Evolutionary conservation across 2,888 invertebrate genomes (phyloP), one percentile per base, ranked within the genome.

Genomic region (Pseudanteris insignis): DNA sequence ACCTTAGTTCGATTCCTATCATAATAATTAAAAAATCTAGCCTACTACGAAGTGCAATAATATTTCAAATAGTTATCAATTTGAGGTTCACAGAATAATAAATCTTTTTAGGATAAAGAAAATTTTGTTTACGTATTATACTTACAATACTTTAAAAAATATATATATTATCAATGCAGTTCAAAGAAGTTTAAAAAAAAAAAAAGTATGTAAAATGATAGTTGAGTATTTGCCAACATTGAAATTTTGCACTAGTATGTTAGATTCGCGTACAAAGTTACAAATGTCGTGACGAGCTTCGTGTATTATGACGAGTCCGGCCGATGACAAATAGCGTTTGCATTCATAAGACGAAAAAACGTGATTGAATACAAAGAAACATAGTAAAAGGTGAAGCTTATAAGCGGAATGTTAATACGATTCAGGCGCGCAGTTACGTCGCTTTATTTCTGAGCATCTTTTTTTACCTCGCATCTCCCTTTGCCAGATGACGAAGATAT

Each of bases 291-390:
- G 14, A 26, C 36, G 10, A 9, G 18, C 18, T 8, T 6, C 15
- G 28, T 30, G 29, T 12, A 9, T 4, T 30, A 36, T 25, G 28
- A 38, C 38, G 24, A 48, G 32, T 25, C 38, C 34, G 7, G 30
- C n/a, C 14, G 44, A 44, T 32, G 44, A 44, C 53, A 29, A 53
- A 53, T 44, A 30, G 14, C 15, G 37, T 53, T 53, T 53, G 44
- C 37, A 44, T 37, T 44, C 28, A 36, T 36, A 37, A 44, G 44
- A 11, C 21, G 43, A 37, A 34, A 18, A 36, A 30, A 43, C 36
- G 25, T 12, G 43, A 36, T 53, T 36, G 43, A 53, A 53, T 53
- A 37, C 43, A 37, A 53, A 53, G 53, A 53, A 53, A 53, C 37
- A 18, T 33, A 26, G 28, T 34, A 53, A 53, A 47, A 53, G 44